Evolutionary conservation across 35 echinoderm and acorn worm genomes (phyloP).

Genomic region (Lytechinus pictus): DNA sequence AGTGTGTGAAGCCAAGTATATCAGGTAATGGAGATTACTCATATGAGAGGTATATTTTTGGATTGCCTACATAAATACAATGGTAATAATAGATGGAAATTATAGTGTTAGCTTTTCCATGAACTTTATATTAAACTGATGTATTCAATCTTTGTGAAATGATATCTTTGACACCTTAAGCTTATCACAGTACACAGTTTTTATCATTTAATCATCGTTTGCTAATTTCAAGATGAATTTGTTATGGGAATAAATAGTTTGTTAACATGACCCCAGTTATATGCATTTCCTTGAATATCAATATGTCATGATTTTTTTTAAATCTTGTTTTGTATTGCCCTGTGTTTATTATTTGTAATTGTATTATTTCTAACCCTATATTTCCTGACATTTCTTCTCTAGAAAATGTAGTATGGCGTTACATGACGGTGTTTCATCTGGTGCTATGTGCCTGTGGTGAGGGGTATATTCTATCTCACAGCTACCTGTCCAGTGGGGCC

Average conservation of each 20-base stretch:
- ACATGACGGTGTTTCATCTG: conserved; percentile 11
- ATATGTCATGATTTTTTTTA: no score
- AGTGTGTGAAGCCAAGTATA: conserved; percentile 7
- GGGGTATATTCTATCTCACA: neutral
- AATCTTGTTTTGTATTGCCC: neutral
- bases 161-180: no score
- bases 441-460: conserved; percentile 30
- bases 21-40: neutral
- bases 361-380: neutral
- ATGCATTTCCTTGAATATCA: no score
- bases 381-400: neutral
- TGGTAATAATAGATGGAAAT: neutral
- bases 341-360: neutral
- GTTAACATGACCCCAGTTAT: no score
- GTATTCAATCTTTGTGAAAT: no score
- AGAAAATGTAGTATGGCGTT: conserved; percentile 14
- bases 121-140: no score
- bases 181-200: no score
- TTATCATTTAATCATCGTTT: no score
- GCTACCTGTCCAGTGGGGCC: neutral
- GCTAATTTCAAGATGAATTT: no score
- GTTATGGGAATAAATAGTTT: no score
- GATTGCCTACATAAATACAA: neutral
- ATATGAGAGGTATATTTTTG: neutral
- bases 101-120: no score